Base-by-base conservation (phyloP, 2,113 vertebrate genomes). In the Origma solitaria region DNA sequence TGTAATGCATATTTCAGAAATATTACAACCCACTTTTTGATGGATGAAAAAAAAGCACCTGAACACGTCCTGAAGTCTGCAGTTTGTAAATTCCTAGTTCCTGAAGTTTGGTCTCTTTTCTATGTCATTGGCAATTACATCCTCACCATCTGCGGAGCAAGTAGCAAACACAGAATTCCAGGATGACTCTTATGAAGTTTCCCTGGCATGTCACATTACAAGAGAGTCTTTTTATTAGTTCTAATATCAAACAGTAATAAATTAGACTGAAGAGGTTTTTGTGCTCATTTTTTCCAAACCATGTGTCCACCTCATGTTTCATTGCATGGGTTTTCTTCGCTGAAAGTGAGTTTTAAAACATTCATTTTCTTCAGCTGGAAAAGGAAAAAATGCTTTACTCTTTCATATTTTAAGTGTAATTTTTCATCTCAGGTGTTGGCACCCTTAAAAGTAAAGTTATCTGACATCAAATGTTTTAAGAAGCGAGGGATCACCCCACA, bases 1-100 rank as follows among this genome's bases (percentile, higher is more conserved):
- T 75, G 83, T 88, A 96, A 92, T 95, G 81, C 23, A 87, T 93
- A 51, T 94, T 96, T 96, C 50, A 94, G 82, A 96, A 96, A 77
- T 88, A 95, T 42, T 90, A 27, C 38, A 53, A 50, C 25, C 62
- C n/a, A 58, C 11, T 81, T 44, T 85, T 44, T 75, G 77, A 86
- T 83, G 91, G 75, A 85, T 92, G 51, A 56, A 70, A 40, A 91
- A 88, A 79, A 88, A 23, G 11, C 49, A 95, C 38, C 72, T 90
- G 92, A 92, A 94, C 65, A 22, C 5, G 2, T n/a, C 79, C 78
- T 73, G 37, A 68, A 93, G 33, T 47, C 87, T 92, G 44, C 56
- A 94, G 87, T 95, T 93, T 96, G 45, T 86, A 90, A 95, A 96
- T 86, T 92, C 77, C 40, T 61, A 66, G 8, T 13, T 51, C 33